Evolutionary conservation across 2,888 invertebrate species (phyloP).

Genomic region (Venusia cambrica): DNA sequence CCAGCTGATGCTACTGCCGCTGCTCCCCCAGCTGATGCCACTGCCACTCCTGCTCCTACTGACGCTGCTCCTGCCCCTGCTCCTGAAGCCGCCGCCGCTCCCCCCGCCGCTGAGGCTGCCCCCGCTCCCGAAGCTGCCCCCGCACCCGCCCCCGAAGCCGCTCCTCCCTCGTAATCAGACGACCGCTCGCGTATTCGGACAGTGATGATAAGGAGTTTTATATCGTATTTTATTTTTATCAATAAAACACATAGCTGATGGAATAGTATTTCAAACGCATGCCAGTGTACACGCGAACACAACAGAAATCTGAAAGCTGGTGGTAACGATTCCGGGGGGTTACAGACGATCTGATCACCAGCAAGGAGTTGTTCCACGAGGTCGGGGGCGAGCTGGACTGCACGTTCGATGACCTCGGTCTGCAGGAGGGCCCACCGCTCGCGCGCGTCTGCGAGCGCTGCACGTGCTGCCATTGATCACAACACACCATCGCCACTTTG

Average conservation of each 20-base stretch:
- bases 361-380: constrained; percentile 95
- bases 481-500: constrained; percentile 41
- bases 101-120: constrained; percentile 30
- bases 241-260: constrained; percentile 75
- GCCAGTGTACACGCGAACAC: constrained; percentile 20
- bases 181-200: constrained; percentile 16
- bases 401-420: constrained; percentile 88
- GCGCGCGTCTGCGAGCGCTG: constrained; percentile 59
- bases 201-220: constrained; percentile 25
- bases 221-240: constrained; percentile 46
- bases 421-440: constrained; percentile 40
- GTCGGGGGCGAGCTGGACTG: constrained; percentile 96
- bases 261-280: constrained; percentile 54
- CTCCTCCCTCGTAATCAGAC: constrained; percentile 29
- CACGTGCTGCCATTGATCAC: constrained; percentile 68
- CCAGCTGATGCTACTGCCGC: constrained; percentile 33
- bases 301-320: no score
- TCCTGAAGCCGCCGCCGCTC: constrained; percentile 31
- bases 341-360: constrained; percentile 90
- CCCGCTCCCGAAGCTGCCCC: constrained; percentile 31
- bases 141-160: constrained; percentile 27
- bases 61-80: constrained; percentile 19
- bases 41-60: no score
- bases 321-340: constrained; percentile 42
- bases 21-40: constrained; percentile 28